A percentile compares a stretch with the other conserved stretches of the same genome.
These are phyloP conservation scores for Stercorarius parasiticus DNA, from an alignment of 2,113 vertebrate species.

Conservation along the genomic window DNA sequence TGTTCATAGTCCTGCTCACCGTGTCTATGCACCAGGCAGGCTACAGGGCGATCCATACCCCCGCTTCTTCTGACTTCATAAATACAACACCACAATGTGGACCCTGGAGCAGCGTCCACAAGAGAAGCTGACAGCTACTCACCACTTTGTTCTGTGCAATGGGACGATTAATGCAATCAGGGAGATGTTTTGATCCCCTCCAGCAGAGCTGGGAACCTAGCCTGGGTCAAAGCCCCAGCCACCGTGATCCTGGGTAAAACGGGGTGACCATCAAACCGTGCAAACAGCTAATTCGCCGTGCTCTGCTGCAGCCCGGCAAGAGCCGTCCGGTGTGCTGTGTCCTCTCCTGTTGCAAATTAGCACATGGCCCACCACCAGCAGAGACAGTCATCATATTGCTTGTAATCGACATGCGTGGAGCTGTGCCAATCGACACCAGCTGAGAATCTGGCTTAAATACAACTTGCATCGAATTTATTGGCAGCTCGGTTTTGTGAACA, in stretches of 20 bases:
- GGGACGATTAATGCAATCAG: neutral
- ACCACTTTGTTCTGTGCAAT: accelerated
- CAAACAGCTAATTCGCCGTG: neutral
- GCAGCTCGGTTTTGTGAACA: neutral
- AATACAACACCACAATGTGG: accelerated
- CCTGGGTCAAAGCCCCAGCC: neutral
- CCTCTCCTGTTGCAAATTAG: constrained; percentile 9
- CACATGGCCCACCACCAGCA: neutral
- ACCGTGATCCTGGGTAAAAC: neutral
- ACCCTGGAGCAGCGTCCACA: accelerated
- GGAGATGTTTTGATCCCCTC: neutral
- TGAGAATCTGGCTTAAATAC: constrained; percentile 48
- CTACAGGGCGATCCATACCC: neutral
- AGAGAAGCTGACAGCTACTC: neutral
- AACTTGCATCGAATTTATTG: constrained; percentile 24
- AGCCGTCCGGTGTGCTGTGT: neutral
- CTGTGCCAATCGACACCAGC: constrained; percentile 5
- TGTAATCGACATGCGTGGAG: constrained; percentile 10
- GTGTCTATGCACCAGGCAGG: neutral
- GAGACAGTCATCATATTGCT: constrained; percentile 38
- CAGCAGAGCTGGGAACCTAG: neutral
- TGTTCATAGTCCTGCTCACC: neutral
- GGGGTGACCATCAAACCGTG: neutral
- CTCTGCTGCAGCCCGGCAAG: neutral
- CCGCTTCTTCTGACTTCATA: accelerated